Evolutionary conservation across 2,113 vertebrate species (phyloP).

Genomic region (Lophura nycthemera): DNA sequence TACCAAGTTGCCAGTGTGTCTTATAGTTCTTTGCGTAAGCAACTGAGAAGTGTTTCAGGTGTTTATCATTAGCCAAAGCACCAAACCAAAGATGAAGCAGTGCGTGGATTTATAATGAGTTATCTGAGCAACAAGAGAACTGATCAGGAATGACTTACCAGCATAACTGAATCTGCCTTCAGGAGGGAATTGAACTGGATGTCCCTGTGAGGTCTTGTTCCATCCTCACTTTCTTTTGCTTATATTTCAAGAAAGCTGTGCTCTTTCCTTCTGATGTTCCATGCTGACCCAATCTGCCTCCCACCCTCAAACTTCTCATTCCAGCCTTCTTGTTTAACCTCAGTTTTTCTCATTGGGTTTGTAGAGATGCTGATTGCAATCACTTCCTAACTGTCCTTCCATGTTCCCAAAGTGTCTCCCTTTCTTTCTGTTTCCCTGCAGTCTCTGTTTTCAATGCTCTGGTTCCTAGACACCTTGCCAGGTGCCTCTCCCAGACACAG

Average conservation of each 20-base stretch:
- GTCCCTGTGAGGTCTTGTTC: neutral
- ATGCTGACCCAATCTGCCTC: neutral
- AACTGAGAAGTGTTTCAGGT: slow-evolving; percentile 10
- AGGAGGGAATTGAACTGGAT: neutral
- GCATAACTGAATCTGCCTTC: neutral
- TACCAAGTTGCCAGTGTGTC: neutral
- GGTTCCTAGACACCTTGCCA: slow-evolving; percentile 8
- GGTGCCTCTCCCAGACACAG: slow-evolving; percentile 7
- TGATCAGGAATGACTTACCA: neutral
- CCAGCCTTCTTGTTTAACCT: neutral
- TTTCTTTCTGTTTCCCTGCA: neutral
- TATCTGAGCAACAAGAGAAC: neutral
- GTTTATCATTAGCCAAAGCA: neutral
- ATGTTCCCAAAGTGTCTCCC: neutral
- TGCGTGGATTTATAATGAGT: neutral
- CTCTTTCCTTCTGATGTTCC: neutral
- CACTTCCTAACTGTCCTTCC: neutral
- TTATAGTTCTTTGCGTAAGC: neutral
- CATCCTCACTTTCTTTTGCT: neutral
- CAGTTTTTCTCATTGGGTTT: neutral
- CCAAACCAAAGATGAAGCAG: neutral
- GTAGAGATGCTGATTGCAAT: neutral
- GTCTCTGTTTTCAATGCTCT: neutral
- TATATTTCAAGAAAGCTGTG: neutral
- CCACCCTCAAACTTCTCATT: neutral